Evolutionary conservation across 2,888 invertebrate species (phyloP).

Genomic region (Plagiodera versicolora): DNA sequence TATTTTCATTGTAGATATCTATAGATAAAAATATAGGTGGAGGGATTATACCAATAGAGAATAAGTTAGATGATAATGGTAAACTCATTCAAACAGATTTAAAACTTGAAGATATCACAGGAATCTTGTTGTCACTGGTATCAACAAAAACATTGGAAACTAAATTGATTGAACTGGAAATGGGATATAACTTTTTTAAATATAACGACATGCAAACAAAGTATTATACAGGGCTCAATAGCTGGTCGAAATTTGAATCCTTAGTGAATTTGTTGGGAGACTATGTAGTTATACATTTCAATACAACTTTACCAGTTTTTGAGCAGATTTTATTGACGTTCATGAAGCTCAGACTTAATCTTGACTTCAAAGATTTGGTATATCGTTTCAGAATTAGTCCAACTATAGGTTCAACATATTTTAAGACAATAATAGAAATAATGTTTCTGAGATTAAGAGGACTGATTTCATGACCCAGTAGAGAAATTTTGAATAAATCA

Average conservation of each 20-base stretch:
- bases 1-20: no score
- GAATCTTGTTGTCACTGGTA: no score
- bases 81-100: no score
- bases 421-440: conserved; percentile 2
- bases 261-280: not conserved
- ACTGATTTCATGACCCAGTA: conserved; percentile 25
- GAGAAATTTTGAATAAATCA: conserved; percentile 16
- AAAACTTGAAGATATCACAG: no score
- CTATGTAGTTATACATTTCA: not conserved
- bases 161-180: no score
- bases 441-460: conserved; percentile 15
- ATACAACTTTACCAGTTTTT: conserved; percentile 6
- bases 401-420: conserved; percentile 6
- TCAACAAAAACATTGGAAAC: no score
- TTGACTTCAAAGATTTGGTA: conserved; percentile 20
- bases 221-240: conserved; percentile 16
- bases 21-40: no score
- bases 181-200: no score
- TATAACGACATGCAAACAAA: conserved; percentile 8
- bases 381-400: conserved; percentile 3
- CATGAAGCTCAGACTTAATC: conserved; percentile 19
- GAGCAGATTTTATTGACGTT: conserved; percentile 17
- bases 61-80: no score
- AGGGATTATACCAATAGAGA: no score
- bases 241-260: not conserved